Percentiles rank a stretch among this genome's conserved stretches.
These are phyloP conservation scores for Porphyrio hochstetteri DNA, from an alignment of 2,113 vertebrate genomes.

Conservation along the genomic window DNA sequence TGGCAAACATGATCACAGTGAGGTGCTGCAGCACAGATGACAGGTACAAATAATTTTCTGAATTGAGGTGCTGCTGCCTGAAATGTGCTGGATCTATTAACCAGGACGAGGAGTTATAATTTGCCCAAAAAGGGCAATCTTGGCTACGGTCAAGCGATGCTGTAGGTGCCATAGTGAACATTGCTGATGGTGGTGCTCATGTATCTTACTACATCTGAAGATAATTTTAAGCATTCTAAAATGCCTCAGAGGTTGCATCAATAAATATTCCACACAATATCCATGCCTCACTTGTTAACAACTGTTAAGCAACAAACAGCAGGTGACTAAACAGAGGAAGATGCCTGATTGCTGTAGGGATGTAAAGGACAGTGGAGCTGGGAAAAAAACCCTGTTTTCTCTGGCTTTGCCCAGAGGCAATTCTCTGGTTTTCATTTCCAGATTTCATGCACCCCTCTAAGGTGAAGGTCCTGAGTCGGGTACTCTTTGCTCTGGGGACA, in stretches of 20 bases:
- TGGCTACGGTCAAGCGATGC: background rate
- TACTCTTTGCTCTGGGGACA: background rate
- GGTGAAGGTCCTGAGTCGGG: background rate
- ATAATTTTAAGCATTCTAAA: background rate
- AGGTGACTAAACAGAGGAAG: background rate
- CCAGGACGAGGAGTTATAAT: background rate
- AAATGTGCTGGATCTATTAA: accelerated
- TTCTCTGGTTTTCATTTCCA: background rate
- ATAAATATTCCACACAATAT: background rate
- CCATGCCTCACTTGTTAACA: background rate
- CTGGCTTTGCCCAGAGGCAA: background rate
- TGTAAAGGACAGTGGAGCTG: background rate
- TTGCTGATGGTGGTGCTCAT: background rate
- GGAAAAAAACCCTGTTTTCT: background rate
- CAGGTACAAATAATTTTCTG: background rate
- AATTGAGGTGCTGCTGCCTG: accelerated
- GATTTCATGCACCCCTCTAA: background rate
- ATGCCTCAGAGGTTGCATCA: background rate
- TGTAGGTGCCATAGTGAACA: background rate
- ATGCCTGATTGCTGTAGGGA: background rate
- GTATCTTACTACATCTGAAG: background rate
- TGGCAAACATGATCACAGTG: background rate
- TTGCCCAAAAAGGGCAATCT: background rate
- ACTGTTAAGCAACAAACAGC: background rate
- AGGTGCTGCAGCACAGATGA: background rate